These are phyloP conservation scores for Phoeniculus purpureus DNA, from an alignment of 2,797 vertebrate genomes.

Conservation along the genomic window DNA sequence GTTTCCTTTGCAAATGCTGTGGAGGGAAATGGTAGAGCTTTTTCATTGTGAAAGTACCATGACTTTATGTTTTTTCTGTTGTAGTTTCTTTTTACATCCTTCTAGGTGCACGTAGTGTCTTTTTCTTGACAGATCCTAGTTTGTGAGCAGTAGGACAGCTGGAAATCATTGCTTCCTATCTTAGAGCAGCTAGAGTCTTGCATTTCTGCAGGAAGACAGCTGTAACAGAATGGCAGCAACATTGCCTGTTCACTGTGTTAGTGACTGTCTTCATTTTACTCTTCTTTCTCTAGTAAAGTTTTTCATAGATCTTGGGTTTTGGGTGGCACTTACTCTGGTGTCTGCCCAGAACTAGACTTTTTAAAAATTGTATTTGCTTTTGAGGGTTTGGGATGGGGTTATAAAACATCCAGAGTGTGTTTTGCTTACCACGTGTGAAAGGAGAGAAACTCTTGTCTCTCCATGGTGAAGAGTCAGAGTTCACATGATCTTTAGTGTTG, in stretches of 20 bases:
- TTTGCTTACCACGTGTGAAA: background rate
- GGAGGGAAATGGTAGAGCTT: background rate
- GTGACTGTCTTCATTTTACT: slow-evolving; percentile 16
- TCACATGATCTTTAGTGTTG: background rate
- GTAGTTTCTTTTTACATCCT: background rate
- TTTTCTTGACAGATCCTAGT: background rate
- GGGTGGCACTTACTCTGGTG: background rate
- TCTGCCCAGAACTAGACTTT: background rate
- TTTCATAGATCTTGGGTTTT: background rate
- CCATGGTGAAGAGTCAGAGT: background rate
- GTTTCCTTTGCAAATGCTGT: slow-evolving; percentile 10
- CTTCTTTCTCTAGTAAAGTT: background rate
- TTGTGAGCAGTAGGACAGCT: background rate
- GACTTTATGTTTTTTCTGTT: background rate
- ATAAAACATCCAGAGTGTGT: background rate
- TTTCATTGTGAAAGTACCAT: background rate
- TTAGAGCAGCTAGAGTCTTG: background rate
- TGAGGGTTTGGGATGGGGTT: background rate
- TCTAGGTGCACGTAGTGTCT: background rate
- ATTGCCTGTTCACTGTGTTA: background rate
- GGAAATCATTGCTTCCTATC: background rate
- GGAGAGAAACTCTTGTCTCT: background rate
- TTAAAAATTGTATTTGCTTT: background rate
- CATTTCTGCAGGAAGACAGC: background rate
- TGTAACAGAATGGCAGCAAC: background rate